phyloP scores from a whole-genome alignment of 2,888 invertebrate species.

The Hipparchia semele region DNA sequence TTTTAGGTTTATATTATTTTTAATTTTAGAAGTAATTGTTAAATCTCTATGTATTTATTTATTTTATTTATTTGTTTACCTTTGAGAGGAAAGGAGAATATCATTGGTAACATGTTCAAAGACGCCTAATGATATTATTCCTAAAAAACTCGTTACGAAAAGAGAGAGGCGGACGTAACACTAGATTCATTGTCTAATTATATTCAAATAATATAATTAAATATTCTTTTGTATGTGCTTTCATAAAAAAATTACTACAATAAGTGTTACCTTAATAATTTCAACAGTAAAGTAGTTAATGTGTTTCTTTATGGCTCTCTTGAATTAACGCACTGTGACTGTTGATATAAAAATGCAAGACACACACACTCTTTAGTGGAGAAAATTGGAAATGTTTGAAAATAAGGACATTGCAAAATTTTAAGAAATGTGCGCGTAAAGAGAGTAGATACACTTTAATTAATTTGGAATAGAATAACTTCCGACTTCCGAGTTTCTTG shows the following conservation, averaged over 20 bases:
- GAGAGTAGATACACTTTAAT: too few species aligned
- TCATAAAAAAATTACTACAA: conserved; percentile 33
- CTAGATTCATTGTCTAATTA: conserved; percentile 30
- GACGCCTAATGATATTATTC: neutral
- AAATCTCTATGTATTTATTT: too few species aligned
- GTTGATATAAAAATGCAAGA: conserved; percentile 47
- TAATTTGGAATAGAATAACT: too few species aligned
- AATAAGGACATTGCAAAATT: neutral
- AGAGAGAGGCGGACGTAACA: conserved; percentile 31
- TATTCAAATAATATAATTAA: conserved; percentile 27
- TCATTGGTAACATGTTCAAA: neutral
- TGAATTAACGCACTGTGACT: conserved; percentile 63
- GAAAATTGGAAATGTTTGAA: neutral
- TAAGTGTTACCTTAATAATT: conserved; percentile 46
- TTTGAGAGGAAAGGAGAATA: neutral
- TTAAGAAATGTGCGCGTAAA: too few species aligned
- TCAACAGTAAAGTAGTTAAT: conserved; percentile 62
- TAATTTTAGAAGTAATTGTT: too few species aligned
- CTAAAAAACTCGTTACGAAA: conserved; percentile 10
- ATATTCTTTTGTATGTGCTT: conserved; percentile 25
- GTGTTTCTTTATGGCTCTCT: conserved; percentile 64
- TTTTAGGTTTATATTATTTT: too few species aligned
- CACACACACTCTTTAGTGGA: neutral
- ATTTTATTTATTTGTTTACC: neutral
- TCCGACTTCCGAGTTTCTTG: too few species aligned